A percentile compares a stretch with the other conserved stretches of the same genome.
Evolutionary conservation across 2,113 vertebrate species (phyloP).

Genomic region (Phodopus roborovskii): DNA sequence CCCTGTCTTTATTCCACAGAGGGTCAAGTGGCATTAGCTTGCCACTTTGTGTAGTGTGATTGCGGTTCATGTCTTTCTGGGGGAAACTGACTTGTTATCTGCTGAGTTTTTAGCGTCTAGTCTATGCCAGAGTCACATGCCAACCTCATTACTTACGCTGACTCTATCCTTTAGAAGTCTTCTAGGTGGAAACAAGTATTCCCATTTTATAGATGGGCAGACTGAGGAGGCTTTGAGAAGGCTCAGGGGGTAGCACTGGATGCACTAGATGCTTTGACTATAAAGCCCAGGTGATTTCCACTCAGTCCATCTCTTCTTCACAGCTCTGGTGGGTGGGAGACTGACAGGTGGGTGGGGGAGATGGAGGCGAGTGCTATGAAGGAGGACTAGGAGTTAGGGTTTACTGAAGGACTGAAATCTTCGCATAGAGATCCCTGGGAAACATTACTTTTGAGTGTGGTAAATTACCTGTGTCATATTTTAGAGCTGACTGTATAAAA

Average conservation of each 20-base stretch:
- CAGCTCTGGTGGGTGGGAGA: background rate
- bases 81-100: background rate
- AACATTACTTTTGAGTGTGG: conserved; percentile 54
- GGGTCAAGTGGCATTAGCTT: background rate
- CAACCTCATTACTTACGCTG: background rate
- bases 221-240: background rate
- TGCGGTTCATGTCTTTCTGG: conserved; percentile 16
- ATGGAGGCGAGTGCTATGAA: background rate
- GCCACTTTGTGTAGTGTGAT: background rate
- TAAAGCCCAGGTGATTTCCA: conserved; percentile 12
- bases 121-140: background rate
- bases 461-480: conserved; percentile 57
- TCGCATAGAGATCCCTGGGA: background rate
- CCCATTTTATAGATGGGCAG: conserved; percentile 52
- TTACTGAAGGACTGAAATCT: conserved; percentile 42
- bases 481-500: conserved; percentile 59
- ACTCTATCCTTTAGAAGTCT: background rate
- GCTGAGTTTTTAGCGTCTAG: background rate
- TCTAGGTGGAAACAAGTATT: conserved; percentile 8
- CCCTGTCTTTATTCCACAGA: background rate
- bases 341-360: background rate
- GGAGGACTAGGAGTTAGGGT: background rate
- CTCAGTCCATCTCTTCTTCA: background rate
- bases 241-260: background rate
- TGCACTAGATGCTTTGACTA: conserved; percentile 1